Base-by-base conservation (phyloP, 2,888 invertebrate genomes). In the Bombylius discolor region DNA sequence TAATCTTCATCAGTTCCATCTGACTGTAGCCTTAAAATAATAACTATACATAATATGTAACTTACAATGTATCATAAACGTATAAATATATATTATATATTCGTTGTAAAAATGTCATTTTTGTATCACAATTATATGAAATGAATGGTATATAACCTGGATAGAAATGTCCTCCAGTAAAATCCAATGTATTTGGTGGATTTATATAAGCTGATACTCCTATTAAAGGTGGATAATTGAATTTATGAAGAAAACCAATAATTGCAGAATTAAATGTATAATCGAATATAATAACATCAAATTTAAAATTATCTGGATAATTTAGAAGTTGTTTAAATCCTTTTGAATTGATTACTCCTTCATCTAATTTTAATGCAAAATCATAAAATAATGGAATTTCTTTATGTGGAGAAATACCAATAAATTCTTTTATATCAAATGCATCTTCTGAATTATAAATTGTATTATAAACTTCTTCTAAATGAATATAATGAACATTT, bases 281-380 rank as follows among this genome's bases (percentile, higher is more conserved):
- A 56, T 72, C 73, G 51, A 68, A 62, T 6, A 72, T 58, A n/a
- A 70, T 65, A 44, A 70, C 53, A 63, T 72, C 71, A 56, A 70
- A 67, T 39, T 64, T 60, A 39, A 69, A 70, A 45, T 65, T 57
- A 47, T 62, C 56, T 1, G 69, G 68, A 60, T 69, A 68, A 32
- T 62, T 58, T 9, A 67, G 55, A 4, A 70, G 56, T 8, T 53
- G 57, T 36, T 62, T 57, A 0, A 67, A n/a, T 1, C 66, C 67
- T 46, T 64, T 57, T 1, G 68, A 67, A 5, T 46, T 34, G 0
- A 61, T 46, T 13, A 59, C 56, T 4, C 51, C 55, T 34, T 52
- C 6, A 4, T 55, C 58, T 3, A 57, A 52, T 48, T 52, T 51
- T 4, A 58, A 5, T n/a, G 59, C 61, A 51, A 55, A 63, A 4